Base-by-base conservation (phyloP, 1,140 invertebrate genomes). In the Cydia fagiglandana region DNA sequence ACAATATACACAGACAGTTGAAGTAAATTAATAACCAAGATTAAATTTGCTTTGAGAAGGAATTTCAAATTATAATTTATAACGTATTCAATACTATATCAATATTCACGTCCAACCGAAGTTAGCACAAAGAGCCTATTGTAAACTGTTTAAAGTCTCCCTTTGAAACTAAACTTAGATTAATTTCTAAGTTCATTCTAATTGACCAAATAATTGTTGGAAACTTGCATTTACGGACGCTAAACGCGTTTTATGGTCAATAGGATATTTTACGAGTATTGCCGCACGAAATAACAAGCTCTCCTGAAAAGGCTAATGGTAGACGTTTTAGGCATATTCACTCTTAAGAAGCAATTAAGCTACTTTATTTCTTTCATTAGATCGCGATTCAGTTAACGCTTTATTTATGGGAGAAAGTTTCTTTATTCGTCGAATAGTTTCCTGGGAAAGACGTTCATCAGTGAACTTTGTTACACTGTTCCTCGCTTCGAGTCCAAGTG, bases 331-430 rank as follows among this genome's bases (percentile, higher is more conserved):
- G 66, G 66, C 77, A 28, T 78, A 78, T 84, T 78, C 79, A 83
- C 84, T 79, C 81, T 79, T 77, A 80, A 82, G 80, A 79, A 82
- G 80, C 84, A 86, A 84, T 86, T 84, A 86, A 80, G 78, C 75
- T 80, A 79, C 79, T 86, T 86, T 84, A 86, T 84, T 82, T 82
- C 80, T 84, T 86, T 86, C 83, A 84, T 86, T 84, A 86, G 79
- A 79, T 79, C 73, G 78, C 82, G 75, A 79, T 82, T 86, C 79
- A 79, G 76, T 78, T 80, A 76, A 79, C 74, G 73, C 80, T 82
- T 81, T 83, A 86, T 84, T 86, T 86, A 86, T 86, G 75, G 78
- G 38, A 24, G 64, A 64, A 84, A 83, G 80, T 82, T 84, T 80
- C 76, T 75, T 74, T 77, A 76, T 61, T 76, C 79, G 70, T 61